Percentiles rank a stretch among this genome's conserved stretches.
These are phyloP conservation scores for Drosophila acutilabella DNA, from an alignment of 2,888 invertebrate genomes.

Conservation along the genomic window DNA sequence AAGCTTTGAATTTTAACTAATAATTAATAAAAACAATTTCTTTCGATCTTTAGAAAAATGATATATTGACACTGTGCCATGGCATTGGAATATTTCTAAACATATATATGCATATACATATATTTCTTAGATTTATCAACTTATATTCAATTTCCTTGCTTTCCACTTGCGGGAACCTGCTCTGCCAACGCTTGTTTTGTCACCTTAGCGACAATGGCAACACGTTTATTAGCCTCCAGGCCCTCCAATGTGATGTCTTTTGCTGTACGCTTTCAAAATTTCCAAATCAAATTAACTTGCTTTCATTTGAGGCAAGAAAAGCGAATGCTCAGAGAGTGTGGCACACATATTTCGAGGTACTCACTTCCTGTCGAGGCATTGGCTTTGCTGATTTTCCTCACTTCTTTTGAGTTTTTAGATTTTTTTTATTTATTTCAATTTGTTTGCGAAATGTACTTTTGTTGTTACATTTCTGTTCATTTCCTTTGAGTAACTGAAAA, in stretches of 20 bases:
- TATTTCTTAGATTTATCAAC: conserved; percentile 58
- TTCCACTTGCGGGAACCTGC: conserved; percentile 44
- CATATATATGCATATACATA: conserved; percentile 7
- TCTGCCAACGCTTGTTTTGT: conserved; percentile 33
- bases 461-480: conserved; percentile 68
- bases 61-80: conserved; percentile 37
- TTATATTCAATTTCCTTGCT: conserved; percentile 68
- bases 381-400: conserved; percentile 19
- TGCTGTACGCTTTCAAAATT: conserved; percentile 53
- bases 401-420: conserved; percentile 5
- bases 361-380: conserved; percentile 31
- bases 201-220: conserved; percentile 63
- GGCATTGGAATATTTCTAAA: conserved; percentile 11
- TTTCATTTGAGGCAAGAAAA: conserved; percentile 64
- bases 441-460: conserved; percentile 63
- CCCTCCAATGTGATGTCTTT: background rate
- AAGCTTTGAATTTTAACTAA: no score
- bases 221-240: conserved; percentile 61
- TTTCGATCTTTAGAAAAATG: no score
- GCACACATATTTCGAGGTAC: conserved; percentile 43
- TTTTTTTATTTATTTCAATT: conserved; percentile 38
- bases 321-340: conserved; percentile 28
- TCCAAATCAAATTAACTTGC: conserved; percentile 75
- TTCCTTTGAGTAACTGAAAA: conserved; percentile 73
- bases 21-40: no score